phyloP scores from a whole-genome alignment of 2,797 vertebrate species.

The Mus caroli region DNA sequence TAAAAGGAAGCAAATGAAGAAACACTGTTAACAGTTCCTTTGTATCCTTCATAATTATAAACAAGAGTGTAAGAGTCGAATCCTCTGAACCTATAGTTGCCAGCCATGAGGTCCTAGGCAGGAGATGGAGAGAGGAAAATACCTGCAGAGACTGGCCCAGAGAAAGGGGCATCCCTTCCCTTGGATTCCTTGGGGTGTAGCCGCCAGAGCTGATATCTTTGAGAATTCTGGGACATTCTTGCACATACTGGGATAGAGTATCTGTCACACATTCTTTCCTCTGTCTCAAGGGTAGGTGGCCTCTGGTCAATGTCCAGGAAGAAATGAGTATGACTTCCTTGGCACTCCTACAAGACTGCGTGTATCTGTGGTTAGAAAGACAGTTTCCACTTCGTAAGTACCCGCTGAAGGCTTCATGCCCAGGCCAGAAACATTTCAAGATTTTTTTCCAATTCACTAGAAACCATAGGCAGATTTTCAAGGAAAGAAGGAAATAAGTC shows the following conservation, averaged over 20 bases:
- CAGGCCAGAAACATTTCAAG: neutral
- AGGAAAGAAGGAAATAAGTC: slow-evolving; percentile 1
- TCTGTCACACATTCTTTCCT: neutral
- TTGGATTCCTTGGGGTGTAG: neutral
- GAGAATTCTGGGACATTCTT: neutral
- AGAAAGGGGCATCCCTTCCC: neutral
- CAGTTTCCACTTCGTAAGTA: slow-evolving; percentile 42
- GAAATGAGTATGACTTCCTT: neutral
- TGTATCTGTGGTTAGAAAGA: neutral
- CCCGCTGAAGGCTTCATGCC: slow-evolving; percentile 24
- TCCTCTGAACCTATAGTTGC: neutral
- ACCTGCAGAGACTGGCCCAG: neutral
- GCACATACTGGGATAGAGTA: neutral
- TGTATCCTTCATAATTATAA: neutral
- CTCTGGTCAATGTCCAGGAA: neutral
- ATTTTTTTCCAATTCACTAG: slow-evolving; percentile 51
- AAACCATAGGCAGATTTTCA: neutral
- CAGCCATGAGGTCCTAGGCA: neutral
- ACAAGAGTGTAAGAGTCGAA: neutral
- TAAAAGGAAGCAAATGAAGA: neutral
- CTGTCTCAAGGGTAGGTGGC: neutral
- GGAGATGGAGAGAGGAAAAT: neutral
- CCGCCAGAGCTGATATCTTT: neutral
- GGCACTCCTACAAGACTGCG: neutral
- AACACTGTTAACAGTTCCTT: neutral